These are phyloP conservation scores for Anagyrus pseudococci DNA, from an alignment of 2,888 invertebrate species.

Conservation along the genomic window DNA sequence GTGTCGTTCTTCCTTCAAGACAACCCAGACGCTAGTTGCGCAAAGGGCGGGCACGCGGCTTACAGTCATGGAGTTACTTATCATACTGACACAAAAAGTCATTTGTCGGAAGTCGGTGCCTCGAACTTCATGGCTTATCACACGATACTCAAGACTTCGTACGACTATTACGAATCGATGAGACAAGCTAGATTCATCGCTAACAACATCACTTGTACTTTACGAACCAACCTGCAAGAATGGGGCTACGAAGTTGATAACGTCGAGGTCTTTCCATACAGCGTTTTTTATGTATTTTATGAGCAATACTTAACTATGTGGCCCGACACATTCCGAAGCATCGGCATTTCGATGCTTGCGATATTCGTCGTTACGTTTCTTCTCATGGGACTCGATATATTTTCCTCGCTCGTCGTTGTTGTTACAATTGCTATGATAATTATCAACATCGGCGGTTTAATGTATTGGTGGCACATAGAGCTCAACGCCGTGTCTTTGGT, in stretches of 20 bases:
- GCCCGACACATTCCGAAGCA: slow-evolving; percentile 85
- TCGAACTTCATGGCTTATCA: slow-evolving; percentile 96
- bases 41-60: slow-evolving; percentile 86
- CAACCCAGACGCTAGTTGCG: slow-evolving; percentile 76
- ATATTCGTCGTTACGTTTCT: slow-evolving; percentile 93
- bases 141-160: slow-evolving; percentile 85
- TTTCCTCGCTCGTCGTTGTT: slow-evolving; percentile 86
- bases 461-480: slow-evolving; percentile 97
- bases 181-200: slow-evolving; percentile 82
- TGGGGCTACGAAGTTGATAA: slow-evolving; percentile 55
- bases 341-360: slow-evolving; percentile 88
- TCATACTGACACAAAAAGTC: slow-evolving; percentile 54
- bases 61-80: slow-evolving; percentile 79
- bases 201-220: slow-evolving; percentile 79
- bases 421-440: slow-evolving; percentile 94
- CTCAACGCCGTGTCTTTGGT: slow-evolving; percentile 97
- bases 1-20: slow-evolving; percentile 84
- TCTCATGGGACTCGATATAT: slow-evolving; percentile 92
- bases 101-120: slow-evolving; percentile 69
- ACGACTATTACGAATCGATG: slow-evolving; percentile 89
- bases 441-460: slow-evolving; percentile 89
- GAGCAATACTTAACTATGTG: slow-evolving; percentile 98
- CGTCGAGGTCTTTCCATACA: slow-evolving; percentile 86
- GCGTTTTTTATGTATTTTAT: slow-evolving; percentile 97
- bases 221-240: slow-evolving; percentile 69